phyloP scores from a whole-genome alignment of 2,113 vertebrate genomes.

The Corvus cornix region DNA sequence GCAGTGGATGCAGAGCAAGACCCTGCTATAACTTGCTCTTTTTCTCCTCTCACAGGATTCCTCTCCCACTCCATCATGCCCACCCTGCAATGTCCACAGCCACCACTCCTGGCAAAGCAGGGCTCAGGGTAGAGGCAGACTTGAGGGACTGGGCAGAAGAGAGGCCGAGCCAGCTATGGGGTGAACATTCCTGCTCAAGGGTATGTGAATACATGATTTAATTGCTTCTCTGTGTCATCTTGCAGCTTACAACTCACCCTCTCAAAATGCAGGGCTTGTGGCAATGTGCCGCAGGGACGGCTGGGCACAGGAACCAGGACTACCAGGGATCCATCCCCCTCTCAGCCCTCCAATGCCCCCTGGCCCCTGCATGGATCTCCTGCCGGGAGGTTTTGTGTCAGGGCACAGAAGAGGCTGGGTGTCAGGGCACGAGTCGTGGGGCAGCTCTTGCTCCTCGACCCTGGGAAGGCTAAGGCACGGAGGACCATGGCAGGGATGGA shows the following conservation, averaged over 20 bases:
- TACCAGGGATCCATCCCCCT: accelerated
- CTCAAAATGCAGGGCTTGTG: neutral
- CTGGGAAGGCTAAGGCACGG: neutral
- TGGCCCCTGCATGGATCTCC: accelerated
- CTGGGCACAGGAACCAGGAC: neutral
- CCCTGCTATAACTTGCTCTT: neutral
- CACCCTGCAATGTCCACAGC: neutral
- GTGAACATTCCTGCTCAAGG: neutral
- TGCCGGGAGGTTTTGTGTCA: neutral
- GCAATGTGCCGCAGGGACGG: accelerated
- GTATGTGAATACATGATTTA: neutral
- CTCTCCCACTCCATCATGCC: neutral
- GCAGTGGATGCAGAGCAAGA: neutral
- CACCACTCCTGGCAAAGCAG: neutral
- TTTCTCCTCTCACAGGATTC: neutral
- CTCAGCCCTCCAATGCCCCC: too few relatives aligned
- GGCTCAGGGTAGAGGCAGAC: neutral
- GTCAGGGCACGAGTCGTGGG: accelerated
- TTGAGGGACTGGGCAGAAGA: neutral
- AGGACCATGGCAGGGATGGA: accelerated
- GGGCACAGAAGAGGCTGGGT: neutral
- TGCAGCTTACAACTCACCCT: neutral
- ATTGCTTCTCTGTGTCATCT: neutral
- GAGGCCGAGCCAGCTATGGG: accelerated
- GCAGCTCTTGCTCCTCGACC: neutral